Evolutionary conservation across 2,797 vertebrate genomes (phyloP).

Genomic region (Notoglanidium macrostoma): DNA sequence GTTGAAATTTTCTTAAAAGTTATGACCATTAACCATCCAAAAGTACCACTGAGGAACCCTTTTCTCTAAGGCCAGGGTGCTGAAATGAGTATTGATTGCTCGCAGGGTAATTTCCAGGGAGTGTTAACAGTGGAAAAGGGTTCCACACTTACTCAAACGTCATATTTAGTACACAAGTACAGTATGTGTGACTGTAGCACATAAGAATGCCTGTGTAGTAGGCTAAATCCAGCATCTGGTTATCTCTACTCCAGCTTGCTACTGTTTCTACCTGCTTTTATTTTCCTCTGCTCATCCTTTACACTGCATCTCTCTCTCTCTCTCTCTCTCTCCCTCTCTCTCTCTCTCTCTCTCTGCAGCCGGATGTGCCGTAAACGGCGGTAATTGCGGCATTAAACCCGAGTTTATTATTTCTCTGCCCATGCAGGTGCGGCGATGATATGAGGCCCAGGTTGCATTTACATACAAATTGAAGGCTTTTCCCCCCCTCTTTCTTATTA

Average conservation of each 20-base stretch:
- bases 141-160: background rate
- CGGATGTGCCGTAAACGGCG: slow-evolving; percentile 89
- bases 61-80: background rate
- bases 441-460: slow-evolving; percentile 97
- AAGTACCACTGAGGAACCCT: background rate
- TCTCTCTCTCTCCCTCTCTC: slow-evolving; percentile 49
- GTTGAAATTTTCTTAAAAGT: slow-evolving; percentile 4
- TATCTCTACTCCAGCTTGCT: slow-evolving; percentile 15
- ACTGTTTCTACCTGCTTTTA: slow-evolving; percentile 23
- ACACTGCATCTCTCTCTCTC: background rate
- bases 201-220: background rate
- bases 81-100: background rate
- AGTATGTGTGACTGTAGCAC: background rate
- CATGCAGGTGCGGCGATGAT: slow-evolving; percentile 98
- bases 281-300: slow-evolving; percentile 30
- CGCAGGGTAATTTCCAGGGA: background rate
- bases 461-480: slow-evolving; percentile 99
- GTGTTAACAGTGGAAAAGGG: background rate
- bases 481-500: slow-evolving; percentile 80
- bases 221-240: background rate
- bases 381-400: slow-evolving; percentile 99
- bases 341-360: slow-evolving; percentile 76
- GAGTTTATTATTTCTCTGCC: slow-evolving; percentile 99
- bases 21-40: background rate
- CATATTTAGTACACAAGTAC: background rate